Evolutionary conservation across 2,888 invertebrate species (phyloP).

Genomic region (Caenorhabditis sp.): DNA sequence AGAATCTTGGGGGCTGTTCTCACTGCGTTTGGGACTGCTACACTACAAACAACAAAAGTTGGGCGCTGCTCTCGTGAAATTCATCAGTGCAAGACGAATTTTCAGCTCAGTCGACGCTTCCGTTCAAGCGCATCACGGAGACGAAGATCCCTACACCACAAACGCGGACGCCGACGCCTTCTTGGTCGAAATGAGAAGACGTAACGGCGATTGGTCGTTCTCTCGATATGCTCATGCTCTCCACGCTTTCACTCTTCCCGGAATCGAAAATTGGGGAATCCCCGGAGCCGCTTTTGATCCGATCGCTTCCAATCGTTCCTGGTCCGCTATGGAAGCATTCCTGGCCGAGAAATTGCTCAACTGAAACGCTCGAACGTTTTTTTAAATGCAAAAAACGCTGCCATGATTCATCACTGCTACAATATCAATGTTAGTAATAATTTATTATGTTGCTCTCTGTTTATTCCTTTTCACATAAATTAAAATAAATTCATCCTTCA

Average conservation of each 20-base stretch:
- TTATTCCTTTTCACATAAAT: background rate
- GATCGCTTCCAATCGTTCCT: constrained; percentile 63
- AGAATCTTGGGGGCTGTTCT: too few species aligned
- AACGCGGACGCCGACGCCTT: constrained; percentile 56
- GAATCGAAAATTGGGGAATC: constrained; percentile 54
- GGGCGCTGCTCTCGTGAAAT: too few species aligned
- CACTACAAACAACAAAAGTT: too few species aligned
- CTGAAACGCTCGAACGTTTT: too few species aligned
- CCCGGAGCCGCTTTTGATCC: constrained; percentile 65
- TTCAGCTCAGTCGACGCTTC: constrained; percentile 41
- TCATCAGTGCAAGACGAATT: too few species aligned
- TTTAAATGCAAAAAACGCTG: background rate
- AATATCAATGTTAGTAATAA: constrained; percentile 14
- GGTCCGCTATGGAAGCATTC: constrained; percentile 67
- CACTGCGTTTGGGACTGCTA: too few species aligned
- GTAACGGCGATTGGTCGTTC: constrained; percentile 70
- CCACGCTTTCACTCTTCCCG: constrained; percentile 70
- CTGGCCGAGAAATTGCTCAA: constrained; percentile 58
- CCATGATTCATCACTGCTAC: background rate
- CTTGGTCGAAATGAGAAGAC: constrained; percentile 64
- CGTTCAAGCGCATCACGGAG: constrained; percentile 69
- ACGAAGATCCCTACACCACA: constrained; percentile 66
- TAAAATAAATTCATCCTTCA: background rate
- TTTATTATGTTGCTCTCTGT: background rate
- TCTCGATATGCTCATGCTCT: constrained; percentile 67